Evolutionary conservation across 2,888 invertebrate species (phyloP), one percentile per base, ranked within the genome.

Genomic region (Macropis europaea): DNA sequence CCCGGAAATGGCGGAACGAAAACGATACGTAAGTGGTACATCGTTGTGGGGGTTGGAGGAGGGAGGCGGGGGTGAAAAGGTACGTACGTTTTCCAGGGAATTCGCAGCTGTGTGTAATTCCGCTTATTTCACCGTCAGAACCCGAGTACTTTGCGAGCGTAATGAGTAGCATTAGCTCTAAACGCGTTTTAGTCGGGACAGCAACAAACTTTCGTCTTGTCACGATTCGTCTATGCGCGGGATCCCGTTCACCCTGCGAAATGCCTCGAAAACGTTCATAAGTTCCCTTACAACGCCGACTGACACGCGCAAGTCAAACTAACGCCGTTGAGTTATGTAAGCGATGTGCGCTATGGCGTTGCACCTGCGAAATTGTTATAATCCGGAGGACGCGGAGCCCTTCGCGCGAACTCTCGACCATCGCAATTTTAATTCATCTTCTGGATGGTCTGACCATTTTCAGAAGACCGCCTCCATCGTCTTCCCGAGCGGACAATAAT

Each of bases 171-270:
- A 60, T 64, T 60, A 66, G 59, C 47, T 36, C 17, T 30, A 63
- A 78, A 47, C 73, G 62, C 63, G 67, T 56, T 68, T 68, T 56
- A 68, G 50, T 60, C 42, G 57, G 47, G 63, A 32, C 52, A 56
- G 61, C 57, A 72, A 59, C 73, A 68, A 76, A 76, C 68, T 73
- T 72, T 57, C 53, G 63, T 61, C 54, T 75, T 73, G 76, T 73
- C 68, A 57, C 62, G 60, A 61, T 62, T 76, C 52, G 60, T 62
- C 59, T 28, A n/a, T n/a, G 9, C 2, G 9, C 30, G 32, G 28
- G 17, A 30, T 47, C 40, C 32, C 40, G 32, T 19, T 26, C 17
- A 34, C 19, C 1, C 7, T n/a, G 34, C 13, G 47, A 36, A 52
- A 17, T 22, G 30, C 19, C 52, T 9, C 2, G 6, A 9, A 38